Evolutionary conservation across 1,140 invertebrate genomes (phyloP), one percentile per base, ranked within the genome.

Genomic region (Drosophila saltans): DNA sequence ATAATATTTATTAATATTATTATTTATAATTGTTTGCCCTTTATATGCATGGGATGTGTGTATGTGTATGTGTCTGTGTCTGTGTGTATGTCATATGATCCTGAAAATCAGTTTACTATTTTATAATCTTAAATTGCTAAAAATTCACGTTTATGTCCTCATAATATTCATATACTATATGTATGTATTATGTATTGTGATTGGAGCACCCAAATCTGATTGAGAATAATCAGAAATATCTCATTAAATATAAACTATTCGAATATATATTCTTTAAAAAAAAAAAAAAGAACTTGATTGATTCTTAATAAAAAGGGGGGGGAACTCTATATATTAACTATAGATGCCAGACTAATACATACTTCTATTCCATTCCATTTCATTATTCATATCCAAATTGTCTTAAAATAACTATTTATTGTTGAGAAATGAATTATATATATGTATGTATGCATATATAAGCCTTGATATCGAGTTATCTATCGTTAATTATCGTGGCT

Each of bases 121-220:
- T 57, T 66, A 60, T 52, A 48, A 28, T 74, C 84, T 89, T 89
- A 90, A 72, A 75, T 55, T 89, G 81, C 84, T 90, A 89, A 81
- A 89, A 89, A 90, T 89, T 89, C 84, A 90, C 84, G 85, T 81
- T 89, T 89, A 90, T 90, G 90, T 89, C 68, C 74, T 86, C 81
- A 16, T 16, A 81, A 89, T 89, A 83, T 88, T 80, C 73, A 68
- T 89, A 73, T 80, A 83, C 28, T 76, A 59, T 64, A 41, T 56
- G 72, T 41, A n/a, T 66, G 33, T 72, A 58, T 67, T 30, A 48
- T 61, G 39, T 59, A 69, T 62, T 52, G 24, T 52, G 45, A 52
- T 52, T 52, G 24, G 6, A 52, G 45, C 21, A 52, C 45, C 45
- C 45, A 52, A 52, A 52, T 26, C 45, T 52, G 24, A 26, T 52